Evolutionary conservation across 2,797 vertebrate genomes (phyloP).

Genomic region (Podargus strigoides): DNA sequence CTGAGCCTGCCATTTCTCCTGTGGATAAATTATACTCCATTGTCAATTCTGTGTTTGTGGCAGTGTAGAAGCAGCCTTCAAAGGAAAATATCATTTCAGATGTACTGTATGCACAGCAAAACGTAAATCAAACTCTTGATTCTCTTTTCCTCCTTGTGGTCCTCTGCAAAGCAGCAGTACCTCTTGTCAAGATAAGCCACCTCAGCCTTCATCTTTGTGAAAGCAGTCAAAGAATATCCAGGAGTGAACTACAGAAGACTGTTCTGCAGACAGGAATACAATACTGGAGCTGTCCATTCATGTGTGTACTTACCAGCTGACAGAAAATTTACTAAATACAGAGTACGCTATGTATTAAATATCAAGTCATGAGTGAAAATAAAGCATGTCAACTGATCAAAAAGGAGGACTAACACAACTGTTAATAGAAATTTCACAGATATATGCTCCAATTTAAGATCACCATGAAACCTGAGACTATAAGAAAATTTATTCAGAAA

Average conservation of each 20-base stretch:
- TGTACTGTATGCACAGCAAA: background rate
- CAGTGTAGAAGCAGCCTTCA: background rate
- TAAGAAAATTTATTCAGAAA: background rate
- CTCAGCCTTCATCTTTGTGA: background rate
- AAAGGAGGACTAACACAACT: background rate
- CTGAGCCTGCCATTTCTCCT: background rate
- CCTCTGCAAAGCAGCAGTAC: background rate
- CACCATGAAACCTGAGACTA: background rate
- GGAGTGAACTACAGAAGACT: background rate
- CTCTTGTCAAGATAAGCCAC: background rate
- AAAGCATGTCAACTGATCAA: background rate
- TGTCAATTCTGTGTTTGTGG: background rate
- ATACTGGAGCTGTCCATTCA: background rate
- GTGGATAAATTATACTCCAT: background rate
- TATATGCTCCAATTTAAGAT: background rate
- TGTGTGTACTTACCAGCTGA: background rate
- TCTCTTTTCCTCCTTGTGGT: background rate
- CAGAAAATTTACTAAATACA: background rate
- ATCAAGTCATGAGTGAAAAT: fast-evolving
- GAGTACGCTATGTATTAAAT: background rate
- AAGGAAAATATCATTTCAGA: background rate
- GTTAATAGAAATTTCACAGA: background rate
- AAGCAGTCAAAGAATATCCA: background rate
- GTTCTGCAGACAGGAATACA: background rate
- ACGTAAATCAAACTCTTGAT: background rate